Conservation (phyloP, 2,888 invertebrate genomes). For the Melipona bicolor region DNA sequence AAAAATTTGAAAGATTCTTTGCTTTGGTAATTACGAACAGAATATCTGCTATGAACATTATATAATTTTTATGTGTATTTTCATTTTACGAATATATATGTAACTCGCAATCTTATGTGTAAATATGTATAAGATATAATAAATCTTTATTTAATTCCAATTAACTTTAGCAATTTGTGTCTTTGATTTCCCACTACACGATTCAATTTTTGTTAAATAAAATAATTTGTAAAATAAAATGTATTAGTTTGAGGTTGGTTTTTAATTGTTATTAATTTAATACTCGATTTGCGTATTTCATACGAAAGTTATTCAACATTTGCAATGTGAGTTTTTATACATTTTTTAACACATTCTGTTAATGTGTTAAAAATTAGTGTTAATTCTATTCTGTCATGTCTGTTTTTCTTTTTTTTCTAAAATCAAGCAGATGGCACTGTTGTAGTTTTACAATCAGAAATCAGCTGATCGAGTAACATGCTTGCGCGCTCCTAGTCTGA, state of each 20-base stretch:
- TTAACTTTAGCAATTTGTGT: background rate
- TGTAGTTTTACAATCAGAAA: background rate
- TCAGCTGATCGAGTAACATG: slow-evolving; percentile 32
- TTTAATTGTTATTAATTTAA: background rate
- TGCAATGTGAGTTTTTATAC: background rate
- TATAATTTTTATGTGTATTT: too few species aligned
- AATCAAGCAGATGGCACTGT: slow-evolving; percentile 12
- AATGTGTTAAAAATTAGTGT: too few species aligned
- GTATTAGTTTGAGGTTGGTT: background rate
- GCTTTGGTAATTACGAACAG: too few species aligned
- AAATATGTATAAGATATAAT: too few species aligned
- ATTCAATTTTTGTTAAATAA: background rate
- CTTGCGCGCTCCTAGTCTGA: background rate
- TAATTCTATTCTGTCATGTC: too few species aligned
- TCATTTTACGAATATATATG: too few species aligned
- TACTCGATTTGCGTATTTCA: background rate
- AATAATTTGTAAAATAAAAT: background rate
- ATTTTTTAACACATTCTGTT: background rate
- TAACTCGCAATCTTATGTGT: too few species aligned
- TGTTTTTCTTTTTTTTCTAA: background rate
- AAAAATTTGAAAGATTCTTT: too few species aligned
- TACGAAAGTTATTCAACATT: too few species aligned
- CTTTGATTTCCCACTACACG: background rate
- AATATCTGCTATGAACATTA: too few species aligned
- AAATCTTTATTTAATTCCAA: background rate